These are phyloP conservation scores for Platysternon megacephalum DNA, from an alignment of 2,113 vertebrate genomes.

Conservation along the genomic window DNA sequence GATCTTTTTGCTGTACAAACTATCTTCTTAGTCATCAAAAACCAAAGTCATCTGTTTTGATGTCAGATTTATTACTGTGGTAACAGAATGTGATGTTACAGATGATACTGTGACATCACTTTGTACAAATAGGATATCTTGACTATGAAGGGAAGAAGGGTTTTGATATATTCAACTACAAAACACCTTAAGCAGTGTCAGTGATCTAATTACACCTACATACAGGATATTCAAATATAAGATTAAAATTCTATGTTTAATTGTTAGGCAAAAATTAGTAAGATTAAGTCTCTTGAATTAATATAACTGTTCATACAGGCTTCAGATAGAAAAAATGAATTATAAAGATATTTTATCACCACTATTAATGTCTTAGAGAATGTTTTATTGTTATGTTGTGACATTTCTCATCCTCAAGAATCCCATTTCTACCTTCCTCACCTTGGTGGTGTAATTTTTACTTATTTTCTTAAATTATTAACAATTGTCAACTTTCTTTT, in stretches of 20 bases:
- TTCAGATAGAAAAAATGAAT: accelerated
- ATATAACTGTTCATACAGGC: accelerated
- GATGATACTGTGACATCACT: not conserved
- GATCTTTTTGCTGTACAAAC: accelerated
- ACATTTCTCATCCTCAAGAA: accelerated
- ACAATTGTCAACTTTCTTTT: accelerated
- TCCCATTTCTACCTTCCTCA: not conserved
- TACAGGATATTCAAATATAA: not conserved
- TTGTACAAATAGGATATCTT: not conserved
- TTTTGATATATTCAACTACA: not conserved
- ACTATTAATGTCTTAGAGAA: not conserved
- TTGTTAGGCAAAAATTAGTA: not conserved
- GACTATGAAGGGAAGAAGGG: not conserved
- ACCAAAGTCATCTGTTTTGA: not conserved
- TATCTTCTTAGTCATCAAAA: accelerated
- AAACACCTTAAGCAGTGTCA: not conserved
- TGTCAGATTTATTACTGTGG: not conserved
- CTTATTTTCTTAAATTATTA: accelerated
- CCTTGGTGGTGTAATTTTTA: too few relatives aligned
- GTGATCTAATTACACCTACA: not conserved
- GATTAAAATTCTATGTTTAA: not conserved
- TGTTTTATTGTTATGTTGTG: accelerated
- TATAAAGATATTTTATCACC: not conserved
- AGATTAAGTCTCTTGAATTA: not conserved
- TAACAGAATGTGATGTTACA: accelerated